Conservation (phyloP, 2,888 invertebrate species). For the Polydrusus cervinus region DNA sequence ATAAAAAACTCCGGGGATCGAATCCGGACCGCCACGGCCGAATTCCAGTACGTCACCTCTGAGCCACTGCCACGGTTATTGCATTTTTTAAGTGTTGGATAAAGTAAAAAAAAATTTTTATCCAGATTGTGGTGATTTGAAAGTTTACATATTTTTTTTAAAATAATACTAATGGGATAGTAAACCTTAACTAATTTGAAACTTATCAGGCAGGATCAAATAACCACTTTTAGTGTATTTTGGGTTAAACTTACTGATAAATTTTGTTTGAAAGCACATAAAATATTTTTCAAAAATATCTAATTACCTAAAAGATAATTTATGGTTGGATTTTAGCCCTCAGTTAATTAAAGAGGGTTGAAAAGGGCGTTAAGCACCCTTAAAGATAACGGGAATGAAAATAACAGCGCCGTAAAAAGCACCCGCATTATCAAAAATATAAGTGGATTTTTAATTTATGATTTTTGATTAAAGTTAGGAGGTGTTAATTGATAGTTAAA, state of each 20-base stretch:
- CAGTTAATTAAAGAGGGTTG: not conserved
- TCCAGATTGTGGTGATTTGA: too few species aligned
- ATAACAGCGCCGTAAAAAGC: not conserved
- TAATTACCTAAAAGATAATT: conserved; percentile 10
- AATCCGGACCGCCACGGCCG: too few species aligned
- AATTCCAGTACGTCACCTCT: too few species aligned
- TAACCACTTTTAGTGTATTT: not conserved
- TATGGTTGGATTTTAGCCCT: not conserved
- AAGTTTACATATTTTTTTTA: too few species aligned
- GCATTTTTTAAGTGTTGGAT: too few species aligned
- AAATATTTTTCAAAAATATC: conserved; percentile 2
- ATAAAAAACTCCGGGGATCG: too few species aligned
- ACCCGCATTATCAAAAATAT: not conserved
- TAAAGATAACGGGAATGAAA: not conserved
- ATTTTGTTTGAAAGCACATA: not conserved
- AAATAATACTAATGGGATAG: too few species aligned
- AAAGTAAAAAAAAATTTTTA: too few species aligned
- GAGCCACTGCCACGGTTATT: too few species aligned
- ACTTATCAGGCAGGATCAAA: too few species aligned
- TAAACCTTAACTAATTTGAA: too few species aligned
- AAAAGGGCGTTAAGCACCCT: conserved; percentile 1
- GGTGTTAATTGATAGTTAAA: not conserved
- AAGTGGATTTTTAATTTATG: conserved; percentile 11
- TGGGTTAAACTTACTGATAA: not conserved
- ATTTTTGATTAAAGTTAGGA: not conserved